Conservation (phyloP, 2,113 vertebrate genomes). For the Galbula dea region DNA sequence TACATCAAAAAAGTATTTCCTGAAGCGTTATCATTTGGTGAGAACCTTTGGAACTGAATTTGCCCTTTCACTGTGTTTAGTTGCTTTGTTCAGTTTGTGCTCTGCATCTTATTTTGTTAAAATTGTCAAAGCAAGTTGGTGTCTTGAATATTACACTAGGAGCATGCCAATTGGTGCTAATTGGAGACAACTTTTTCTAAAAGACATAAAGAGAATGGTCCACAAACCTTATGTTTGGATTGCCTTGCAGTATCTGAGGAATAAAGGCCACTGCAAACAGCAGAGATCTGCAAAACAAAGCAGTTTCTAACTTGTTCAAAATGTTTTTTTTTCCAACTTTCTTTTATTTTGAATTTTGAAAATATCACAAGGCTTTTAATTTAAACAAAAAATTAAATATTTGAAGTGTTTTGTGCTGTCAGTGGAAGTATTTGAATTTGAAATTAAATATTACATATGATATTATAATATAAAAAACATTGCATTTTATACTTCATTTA, state of each 20-base stretch:
- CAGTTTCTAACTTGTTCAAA: neutral
- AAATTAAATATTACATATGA: neutral
- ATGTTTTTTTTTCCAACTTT: neutral
- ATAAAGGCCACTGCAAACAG: neutral
- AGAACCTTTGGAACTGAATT: neutral
- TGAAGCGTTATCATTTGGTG: neutral
- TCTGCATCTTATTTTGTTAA: neutral
- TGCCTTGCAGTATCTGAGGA: neutral
- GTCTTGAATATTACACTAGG: neutral
- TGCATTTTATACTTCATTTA: neutral
- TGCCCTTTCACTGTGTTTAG: neutral
- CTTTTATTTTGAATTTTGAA: neutral
- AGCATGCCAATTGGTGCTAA: neutral
- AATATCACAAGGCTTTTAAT: neutral
- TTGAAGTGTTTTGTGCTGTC: neutral
- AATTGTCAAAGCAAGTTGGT: rapidly evolving
- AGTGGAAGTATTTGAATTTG: neutral
- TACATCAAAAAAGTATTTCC: neutral
- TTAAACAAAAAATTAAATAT: neutral
- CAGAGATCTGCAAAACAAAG: neutral
- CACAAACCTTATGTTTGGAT: neutral
- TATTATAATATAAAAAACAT: neutral
- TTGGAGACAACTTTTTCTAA: neutral
- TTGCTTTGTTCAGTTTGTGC: neutral
- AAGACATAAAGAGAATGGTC: neutral